Conservation (phyloP, 2,113 vertebrate species). For the Sander lucioperca region DNA sequence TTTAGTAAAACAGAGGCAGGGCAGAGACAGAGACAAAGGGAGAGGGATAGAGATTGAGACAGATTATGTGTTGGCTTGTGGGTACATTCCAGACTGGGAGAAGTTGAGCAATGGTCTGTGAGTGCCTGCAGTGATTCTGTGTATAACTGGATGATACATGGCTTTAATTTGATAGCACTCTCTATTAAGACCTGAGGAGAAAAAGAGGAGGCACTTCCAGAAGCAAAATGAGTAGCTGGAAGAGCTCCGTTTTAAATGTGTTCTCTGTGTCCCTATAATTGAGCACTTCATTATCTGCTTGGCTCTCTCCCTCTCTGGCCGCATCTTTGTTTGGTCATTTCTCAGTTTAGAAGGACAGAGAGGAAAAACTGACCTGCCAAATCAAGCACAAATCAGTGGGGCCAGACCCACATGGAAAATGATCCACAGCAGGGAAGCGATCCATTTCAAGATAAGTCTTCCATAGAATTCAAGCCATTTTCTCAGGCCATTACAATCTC, state of each 20-base stretch:
- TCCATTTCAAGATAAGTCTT: constrained; percentile 41
- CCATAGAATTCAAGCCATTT: constrained; percentile 5
- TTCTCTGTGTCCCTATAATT: constrained; percentile 75
- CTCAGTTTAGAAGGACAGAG: constrained; percentile 51
- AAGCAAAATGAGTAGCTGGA: constrained; percentile 61
- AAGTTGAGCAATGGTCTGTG: constrained; percentile 50
- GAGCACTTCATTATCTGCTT: constrained; percentile 81
- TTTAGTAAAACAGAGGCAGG: constrained; percentile 43
- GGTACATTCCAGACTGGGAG: constrained; percentile 23
- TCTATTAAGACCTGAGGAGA: constrained; percentile 57
- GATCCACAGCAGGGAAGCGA: constrained; percentile 39
- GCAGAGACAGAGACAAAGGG: constrained; percentile 48
- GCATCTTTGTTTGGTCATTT: constrained; percentile 64
- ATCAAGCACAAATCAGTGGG: constrained; percentile 56
- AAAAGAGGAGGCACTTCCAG: constrained; percentile 40
- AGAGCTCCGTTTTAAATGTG: constrained; percentile 63
- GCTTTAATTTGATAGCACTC: constrained; percentile 77
- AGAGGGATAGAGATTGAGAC: constrained; percentile 41
- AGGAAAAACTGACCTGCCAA: constrained; percentile 57
- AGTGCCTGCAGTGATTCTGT: constrained; percentile 46
- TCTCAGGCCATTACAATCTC: constrained; percentile 15
- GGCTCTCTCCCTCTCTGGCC: constrained; percentile 45
- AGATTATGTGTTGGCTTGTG: constrained; percentile 40
- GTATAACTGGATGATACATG: constrained; percentile 74
- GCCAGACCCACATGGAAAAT: constrained; percentile 46